Percentiles rank a stretch among this genome's conserved stretches.
Conservation (phyloP, 2,797 vertebrate species). For the Sciurus carolinensis region DNA sequence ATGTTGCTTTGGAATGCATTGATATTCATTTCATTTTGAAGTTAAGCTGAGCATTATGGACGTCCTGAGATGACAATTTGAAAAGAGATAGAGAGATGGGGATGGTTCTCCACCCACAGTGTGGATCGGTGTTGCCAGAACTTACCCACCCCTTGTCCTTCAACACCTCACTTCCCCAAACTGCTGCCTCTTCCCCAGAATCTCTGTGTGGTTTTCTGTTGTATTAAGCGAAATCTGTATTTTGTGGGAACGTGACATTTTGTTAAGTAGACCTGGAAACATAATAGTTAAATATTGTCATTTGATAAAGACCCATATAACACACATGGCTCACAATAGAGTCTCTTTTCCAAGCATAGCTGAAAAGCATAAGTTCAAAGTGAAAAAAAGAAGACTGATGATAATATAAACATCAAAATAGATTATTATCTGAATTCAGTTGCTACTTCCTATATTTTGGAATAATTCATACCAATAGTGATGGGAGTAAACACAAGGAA, state of each 20-base stretch:
- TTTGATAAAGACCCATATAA: not conserved
- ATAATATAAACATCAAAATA: constrained; percentile 5
- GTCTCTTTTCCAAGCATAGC: not conserved
- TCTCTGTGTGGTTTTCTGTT: not conserved
- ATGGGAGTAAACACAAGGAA: not conserved
- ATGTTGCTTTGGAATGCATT: not conserved
- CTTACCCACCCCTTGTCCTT: not conserved
- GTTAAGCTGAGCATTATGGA: not conserved
- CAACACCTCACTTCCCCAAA: not conserved
- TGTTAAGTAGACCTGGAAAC: constrained; percentile 46
- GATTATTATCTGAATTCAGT: not conserved
- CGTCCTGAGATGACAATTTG: no score
- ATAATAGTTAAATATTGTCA: constrained; percentile 20
- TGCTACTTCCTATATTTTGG: not conserved
- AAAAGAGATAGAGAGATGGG: not conserved
- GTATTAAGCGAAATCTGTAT: not conserved
- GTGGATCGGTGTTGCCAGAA: not conserved
- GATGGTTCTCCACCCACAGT: not conserved
- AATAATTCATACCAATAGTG: not conserved
- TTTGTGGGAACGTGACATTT: constrained; percentile 30
- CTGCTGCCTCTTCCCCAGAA: not conserved
- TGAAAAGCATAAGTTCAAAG: not conserved
- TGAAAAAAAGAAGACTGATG: not conserved
- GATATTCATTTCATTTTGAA: not conserved
- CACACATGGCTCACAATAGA: not conserved